Base-by-base conservation (phyloP, 2,888 invertebrate species). In the Colletes collaris region DNA sequence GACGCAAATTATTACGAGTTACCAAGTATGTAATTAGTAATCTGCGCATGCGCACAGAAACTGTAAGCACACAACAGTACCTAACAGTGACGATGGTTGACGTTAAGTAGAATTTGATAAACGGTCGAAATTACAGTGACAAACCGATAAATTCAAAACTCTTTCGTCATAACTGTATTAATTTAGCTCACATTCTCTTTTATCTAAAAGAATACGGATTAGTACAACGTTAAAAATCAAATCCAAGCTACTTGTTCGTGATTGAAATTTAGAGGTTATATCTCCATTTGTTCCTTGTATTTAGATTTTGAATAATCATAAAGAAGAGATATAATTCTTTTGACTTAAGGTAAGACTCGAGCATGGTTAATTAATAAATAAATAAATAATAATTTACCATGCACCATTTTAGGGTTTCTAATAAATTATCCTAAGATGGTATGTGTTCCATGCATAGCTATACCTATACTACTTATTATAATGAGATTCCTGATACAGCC, bases 401-500 rank as follows among this genome's bases (percentile, higher is more conserved):
- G 27, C 40, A 27, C 13, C 66, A 40, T 77, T 84, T 58, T 50
- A 86, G 83, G 55, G 67, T 40, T 37, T 56, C 19, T 55, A 16
- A 35, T 35, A 62, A 77, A 35, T 63, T n/a, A 37, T 8, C 35
- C 11, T 62, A 87, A 82, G 76, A 96, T 97, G 97, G 97, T 96
- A 86, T 97, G 97, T 91, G 94, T 97, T 76, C 97, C 97, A 27
- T 98, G 98, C 92, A 96, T 98, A 88, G 95, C 97, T 81, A 96
- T 98, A 91, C 98, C 98, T 2, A 93, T 97, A 78, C 93, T 98
- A 59, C 94, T 98, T 13, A 96, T 96, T 89, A 94, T 98, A 80
- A 98, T 97, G 96, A 97, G 97, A 92, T 96, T 96, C 90, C 96
- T 97, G 88, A 94, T 98, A 79, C 97, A 97, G 91, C 98, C 98